phyloP scores from a whole-genome alignment of 1,140 invertebrate species.

The Halictus rubicundus region DNA sequence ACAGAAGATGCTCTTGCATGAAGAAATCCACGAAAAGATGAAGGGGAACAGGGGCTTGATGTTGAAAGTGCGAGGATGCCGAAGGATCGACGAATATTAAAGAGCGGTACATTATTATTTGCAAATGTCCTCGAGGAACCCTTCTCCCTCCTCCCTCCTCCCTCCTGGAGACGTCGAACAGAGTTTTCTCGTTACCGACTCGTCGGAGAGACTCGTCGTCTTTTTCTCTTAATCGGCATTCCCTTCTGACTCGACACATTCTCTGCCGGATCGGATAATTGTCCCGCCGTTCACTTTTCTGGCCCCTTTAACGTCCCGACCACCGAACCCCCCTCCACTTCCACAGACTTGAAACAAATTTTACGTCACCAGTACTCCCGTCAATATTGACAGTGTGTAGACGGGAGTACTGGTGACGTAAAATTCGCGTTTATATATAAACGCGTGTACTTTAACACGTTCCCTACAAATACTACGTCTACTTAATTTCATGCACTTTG shows the following conservation, averaged over 20 bases:
- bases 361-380: neutral
- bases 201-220: neutral
- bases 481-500: too few species aligned
- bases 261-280: too few species aligned
- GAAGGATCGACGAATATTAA: constrained; percentile 66
- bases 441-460: too few species aligned
- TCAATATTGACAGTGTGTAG: too few species aligned
- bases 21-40: constrained; percentile 31
- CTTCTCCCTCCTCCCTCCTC: too few species aligned
- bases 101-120: constrained; percentile 75
- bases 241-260: too few species aligned
- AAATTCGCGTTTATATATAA: too few species aligned
- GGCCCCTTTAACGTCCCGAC: too few species aligned
- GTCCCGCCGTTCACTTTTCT: too few species aligned
- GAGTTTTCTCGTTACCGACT: neutral
- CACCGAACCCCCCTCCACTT: neutral
- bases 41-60: constrained; percentile 17
- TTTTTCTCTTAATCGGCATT: neutral
- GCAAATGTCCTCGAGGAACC: constrained; percentile 56
- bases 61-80: constrained; percentile 8
- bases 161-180: neutral
- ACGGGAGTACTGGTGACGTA: too few species aligned
- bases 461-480: too few species aligned
- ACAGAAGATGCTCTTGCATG: constrained; percentile 60
- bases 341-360: neutral